Evolutionary conservation across 2,113 vertebrate genomes (phyloP).

Genomic region (Mirounga angustirostris): DNA sequence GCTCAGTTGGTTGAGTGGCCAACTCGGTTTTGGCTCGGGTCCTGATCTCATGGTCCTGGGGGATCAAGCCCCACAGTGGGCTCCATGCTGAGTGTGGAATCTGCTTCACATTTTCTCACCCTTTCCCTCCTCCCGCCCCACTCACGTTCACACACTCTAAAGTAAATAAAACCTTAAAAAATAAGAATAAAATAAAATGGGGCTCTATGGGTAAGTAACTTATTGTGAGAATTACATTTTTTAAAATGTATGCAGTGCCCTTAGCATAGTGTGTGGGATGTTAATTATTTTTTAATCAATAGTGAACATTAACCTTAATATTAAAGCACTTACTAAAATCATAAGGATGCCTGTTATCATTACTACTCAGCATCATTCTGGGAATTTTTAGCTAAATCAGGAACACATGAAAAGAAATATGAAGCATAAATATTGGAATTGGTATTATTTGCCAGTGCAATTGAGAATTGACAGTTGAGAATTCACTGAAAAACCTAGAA

Average conservation of each 20-base stretch:
- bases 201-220: background rate
- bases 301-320: background rate
- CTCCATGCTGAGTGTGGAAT: background rate
- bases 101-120: background rate
- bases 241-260: background rate
- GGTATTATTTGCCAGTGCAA: constrained; percentile 8
- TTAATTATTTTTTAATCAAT: background rate
- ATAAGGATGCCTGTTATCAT: background rate
- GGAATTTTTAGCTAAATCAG: constrained; percentile 13
- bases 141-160: background rate
- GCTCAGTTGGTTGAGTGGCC: background rate
- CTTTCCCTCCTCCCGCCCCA: background rate
- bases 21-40: background rate
- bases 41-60: background rate
- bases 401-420: constrained; percentile 6
- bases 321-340: constrained; percentile 51
- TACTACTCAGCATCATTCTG: background rate
- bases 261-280: background rate
- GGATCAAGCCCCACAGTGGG: background rate
- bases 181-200: background rate
- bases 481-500: constrained; percentile 42
- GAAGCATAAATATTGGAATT: constrained; percentile 30
- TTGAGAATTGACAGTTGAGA: constrained; percentile 49
- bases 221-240: background rate
- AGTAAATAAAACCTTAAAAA: background rate